Evolutionary conservation across 2,113 vertebrate genomes (phyloP), one percentile per base, ranked within the genome.

Genomic region (Ciconia maguari): DNA sequence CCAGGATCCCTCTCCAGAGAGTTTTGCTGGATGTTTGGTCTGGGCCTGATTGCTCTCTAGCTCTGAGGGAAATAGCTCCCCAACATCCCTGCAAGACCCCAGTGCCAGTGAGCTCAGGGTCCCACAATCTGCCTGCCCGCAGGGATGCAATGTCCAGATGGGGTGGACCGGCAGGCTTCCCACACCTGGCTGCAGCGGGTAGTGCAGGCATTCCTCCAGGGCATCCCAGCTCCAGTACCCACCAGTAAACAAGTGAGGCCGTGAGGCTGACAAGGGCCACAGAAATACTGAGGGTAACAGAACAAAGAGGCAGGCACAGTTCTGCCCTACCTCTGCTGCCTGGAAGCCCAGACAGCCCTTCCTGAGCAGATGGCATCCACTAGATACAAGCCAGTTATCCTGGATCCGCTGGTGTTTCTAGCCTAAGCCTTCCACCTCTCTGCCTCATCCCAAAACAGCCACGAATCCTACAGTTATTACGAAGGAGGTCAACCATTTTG

Each of bases 171-270:
- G 15, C 58, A 30, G 60, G 9, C 34, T 55, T 55, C 79, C 71
- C 75, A 87, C 0, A 1, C 11, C 46, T 9, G 55, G 20, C 52
- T 44, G 2, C 42, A 42, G 60, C 0, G 13, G 18, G 11, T 19
- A 46, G 27, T 38, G 32, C 49, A 52, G 54, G 41, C 49, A 3
- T 20, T 41, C 18, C 85, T 44, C 20, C 65, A 34, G 78, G 78
- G 48, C 74, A 88, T 21, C 69, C 61, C 82, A 81, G 72, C 46
- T 58, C 68, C 71, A 60, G 84, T 11, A 58, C 25, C 38, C 74
- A 17, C 0, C 3, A 1, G 81, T 30, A 13, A 94, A 87, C 58
- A 70, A 6, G 34, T 17, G 17, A 7, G 54, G 71, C 62, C 71
- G 22, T 1, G 5, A 36, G 20, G 18, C 24, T 72, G 30, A 19